These are phyloP conservation scores for Salminus brasiliensis DNA, from an alignment of 2,113 vertebrate species.

Conservation along the genomic window DNA sequence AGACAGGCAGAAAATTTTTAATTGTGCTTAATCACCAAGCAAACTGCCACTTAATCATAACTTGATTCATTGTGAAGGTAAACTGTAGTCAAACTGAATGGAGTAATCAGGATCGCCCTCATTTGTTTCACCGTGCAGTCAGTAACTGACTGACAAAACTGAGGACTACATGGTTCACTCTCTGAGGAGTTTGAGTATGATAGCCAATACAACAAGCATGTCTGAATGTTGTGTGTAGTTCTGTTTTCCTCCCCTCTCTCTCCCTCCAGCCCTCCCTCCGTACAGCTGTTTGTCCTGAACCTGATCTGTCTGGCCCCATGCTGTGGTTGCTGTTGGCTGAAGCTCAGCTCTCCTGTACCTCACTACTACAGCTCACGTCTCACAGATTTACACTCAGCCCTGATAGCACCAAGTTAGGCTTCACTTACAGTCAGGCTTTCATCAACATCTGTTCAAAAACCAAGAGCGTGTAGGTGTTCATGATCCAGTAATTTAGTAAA, in stretches of 20 bases:
- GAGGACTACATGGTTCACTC: background rate
- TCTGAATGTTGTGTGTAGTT: background rate
- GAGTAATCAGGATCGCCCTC: no score
- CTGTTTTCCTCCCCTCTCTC: background rate
- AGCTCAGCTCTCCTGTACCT: conserved; percentile 48
- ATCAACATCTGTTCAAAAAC: background rate
- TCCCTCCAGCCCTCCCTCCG: background rate
- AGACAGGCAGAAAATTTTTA: no score
- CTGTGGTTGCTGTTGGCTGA: conserved; percentile 60
- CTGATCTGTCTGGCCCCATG: conserved; percentile 47
- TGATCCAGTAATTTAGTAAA: background rate
- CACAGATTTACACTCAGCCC: conserved; percentile 40
- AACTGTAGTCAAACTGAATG: background rate
- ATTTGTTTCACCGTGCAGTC: no score
- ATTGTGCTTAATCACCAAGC: background rate
- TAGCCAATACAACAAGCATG: background rate
- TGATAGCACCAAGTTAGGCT: conserved; percentile 13
- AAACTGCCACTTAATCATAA: background rate
- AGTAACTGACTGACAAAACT: no score
- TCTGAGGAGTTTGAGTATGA: background rate
- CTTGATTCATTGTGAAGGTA: background rate
- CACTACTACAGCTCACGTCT: conserved; percentile 31
- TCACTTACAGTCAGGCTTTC: background rate
- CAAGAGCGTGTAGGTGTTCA: background rate
- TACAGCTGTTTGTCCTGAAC: conserved; percentile 46